Conservation (phyloP, 2,113 vertebrate genomes). For the Emberiza fucata region DNA sequence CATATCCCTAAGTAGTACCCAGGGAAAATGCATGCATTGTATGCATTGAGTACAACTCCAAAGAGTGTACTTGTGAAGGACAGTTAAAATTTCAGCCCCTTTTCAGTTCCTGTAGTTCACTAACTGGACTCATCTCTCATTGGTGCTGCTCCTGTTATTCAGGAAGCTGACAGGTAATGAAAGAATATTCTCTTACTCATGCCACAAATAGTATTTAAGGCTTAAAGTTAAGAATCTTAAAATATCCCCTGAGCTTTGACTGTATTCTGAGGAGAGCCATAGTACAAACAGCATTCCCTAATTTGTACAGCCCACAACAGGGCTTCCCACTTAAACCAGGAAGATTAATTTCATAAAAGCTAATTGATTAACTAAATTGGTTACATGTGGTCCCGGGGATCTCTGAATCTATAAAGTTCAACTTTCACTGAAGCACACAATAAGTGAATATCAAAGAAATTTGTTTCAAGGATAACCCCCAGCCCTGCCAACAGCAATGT, state of each 20-base stretch:
- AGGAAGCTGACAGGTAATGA: background rate
- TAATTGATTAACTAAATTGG: background rate
- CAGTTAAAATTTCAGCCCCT: background rate
- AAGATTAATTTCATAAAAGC: background rate
- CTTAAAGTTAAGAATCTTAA: background rate
- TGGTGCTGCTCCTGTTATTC: accelerated
- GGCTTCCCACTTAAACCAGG: background rate
- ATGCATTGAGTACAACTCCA: background rate
- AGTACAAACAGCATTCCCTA: background rate
- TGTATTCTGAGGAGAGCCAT: background rate
- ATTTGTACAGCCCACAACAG: background rate
- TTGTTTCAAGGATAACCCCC: accelerated
- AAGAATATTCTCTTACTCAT: background rate
- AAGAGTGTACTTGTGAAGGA: background rate
- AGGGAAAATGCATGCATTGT: background rate
- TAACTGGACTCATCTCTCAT: background rate
- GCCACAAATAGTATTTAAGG: background rate
- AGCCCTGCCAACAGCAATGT: background rate
- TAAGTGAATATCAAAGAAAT: background rate
- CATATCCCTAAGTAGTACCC: background rate
- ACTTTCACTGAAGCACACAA: background rate
- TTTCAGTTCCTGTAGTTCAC: background rate
- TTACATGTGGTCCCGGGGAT: background rate
- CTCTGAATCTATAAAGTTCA: background rate
- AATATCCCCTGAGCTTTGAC: background rate